A percentile compares a stretch with the other conserved stretches of the same genome.
phyloP scores from a whole-genome alignment of 2,888 invertebrate genomes.

The Heliothis peltigera region DNA sequence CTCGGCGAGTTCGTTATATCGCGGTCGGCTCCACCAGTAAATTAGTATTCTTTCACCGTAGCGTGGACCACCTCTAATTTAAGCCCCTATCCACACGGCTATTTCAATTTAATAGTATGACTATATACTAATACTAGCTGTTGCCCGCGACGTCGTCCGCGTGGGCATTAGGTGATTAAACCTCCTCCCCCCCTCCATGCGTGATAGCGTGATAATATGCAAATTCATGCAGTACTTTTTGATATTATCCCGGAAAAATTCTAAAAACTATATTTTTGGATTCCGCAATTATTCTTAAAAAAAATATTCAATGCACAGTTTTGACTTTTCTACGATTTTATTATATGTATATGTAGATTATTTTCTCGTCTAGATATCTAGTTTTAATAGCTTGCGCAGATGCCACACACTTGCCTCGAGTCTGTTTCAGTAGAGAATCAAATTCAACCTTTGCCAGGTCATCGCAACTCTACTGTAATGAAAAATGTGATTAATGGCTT shows the following conservation, averaged over 20 bases:
- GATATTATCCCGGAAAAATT: too few species aligned
- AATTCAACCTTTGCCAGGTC: slow-evolving; percentile 51
- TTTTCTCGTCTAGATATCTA: slow-evolving; percentile 10
- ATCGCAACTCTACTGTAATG: slow-evolving; percentile 51
- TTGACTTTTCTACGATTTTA: too few species aligned
- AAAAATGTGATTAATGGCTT: slow-evolving; percentile 62
- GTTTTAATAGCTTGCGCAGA: slow-evolving; percentile 28
- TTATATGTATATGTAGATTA: too few species aligned
- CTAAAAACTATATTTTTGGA: too few species aligned
- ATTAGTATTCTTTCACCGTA: slow-evolving; percentile 55
- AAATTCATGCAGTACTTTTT: too few species aligned
- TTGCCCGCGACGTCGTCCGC: too few species aligned
- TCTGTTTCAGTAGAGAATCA: slow-evolving; percentile 36
- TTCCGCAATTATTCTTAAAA: too few species aligned
- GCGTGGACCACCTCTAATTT: slow-evolving; percentile 46
- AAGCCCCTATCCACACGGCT: slow-evolving; percentile 25
- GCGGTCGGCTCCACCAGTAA: slow-evolving; percentile 20
- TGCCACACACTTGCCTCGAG: slow-evolving; percentile 13
- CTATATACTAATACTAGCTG: too few species aligned
- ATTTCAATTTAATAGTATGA: slow-evolving; percentile 21
- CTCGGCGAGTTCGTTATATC: slow-evolving; percentile 47
- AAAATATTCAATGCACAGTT: too few species aligned
- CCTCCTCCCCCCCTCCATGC: too few species aligned
- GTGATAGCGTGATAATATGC: too few species aligned
- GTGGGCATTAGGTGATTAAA: too few species aligned